Conservation (phyloP, 2,797 vertebrate genomes). For the Avahi laniger region DNA sequence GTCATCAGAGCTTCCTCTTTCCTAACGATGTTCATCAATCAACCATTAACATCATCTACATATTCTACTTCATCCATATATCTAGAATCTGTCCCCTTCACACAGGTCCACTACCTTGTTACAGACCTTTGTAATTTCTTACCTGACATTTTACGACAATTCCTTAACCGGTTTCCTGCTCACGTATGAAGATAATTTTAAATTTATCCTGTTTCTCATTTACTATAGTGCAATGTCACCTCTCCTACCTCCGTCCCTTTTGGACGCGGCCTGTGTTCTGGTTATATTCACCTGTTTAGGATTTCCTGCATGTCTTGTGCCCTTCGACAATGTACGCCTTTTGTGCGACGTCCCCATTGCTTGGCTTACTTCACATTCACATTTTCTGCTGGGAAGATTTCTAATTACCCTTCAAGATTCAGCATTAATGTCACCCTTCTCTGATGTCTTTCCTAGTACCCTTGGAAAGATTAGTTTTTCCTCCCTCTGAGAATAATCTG, state of each 20-base stretch:
- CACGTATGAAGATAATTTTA: not conserved
- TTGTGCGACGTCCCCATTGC: not conserved
- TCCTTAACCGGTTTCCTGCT: not conserved
- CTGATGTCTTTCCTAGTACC: not conserved
- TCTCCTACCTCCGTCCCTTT: not conserved
- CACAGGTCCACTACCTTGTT: not conserved
- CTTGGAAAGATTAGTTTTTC: not conserved
- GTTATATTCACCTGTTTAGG: not conserved
- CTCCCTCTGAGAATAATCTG: not conserved
- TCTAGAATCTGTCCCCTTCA: not conserved
- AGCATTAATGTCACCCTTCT: not conserved
- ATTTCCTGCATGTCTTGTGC: not conserved
- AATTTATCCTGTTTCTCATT: not conserved
- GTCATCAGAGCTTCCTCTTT: not conserved
- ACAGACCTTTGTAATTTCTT: not conserved
- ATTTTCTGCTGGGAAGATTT: not conserved
- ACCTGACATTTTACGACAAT: not conserved
- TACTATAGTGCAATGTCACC: not conserved
- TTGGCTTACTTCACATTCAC: conserved; percentile 7
- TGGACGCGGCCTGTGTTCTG: not conserved
- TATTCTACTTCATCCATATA: not conserved
- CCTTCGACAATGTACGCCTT: not conserved
- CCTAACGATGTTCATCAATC: not conserved
- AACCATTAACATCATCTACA: no score
- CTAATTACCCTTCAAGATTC: conserved; percentile 49